Evolutionary conservation across 2,797 vertebrate species (phyloP), one percentile per base, ranked within the genome.

Genomic region (Muraenolepis orangiensis): DNA sequence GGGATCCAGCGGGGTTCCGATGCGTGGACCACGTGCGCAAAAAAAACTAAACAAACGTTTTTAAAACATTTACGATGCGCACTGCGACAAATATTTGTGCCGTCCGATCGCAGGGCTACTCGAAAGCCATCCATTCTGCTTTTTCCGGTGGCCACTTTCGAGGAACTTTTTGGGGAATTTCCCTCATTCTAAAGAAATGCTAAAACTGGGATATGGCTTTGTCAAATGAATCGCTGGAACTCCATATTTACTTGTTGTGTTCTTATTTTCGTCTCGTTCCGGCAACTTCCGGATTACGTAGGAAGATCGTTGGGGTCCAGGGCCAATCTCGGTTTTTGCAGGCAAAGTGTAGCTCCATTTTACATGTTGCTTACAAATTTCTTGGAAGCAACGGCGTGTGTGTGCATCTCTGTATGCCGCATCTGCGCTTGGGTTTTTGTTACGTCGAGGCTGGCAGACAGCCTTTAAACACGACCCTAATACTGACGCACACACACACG

Each of bases 1-100:
- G 20, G 12, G 42, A 20, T 18, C 18, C 16, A 18, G 18, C 3
- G 42, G 11, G 12, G 42, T 18, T 16, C 40, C 5, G 42, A 4
- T 16, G 16, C 42, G 42, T 18, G 42, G 42, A 23, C 51, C 7
- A 6, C 20, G 46, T 57, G 51, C 1, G 5, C 5, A 5, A 6
- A 23, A 10, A 23, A 8, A n/a, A n/a, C n/a, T n/a, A n/a, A n/a
- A n/a, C n/a, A 51, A 51, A 20, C 16, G 16, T 6, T 57, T 57
- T 57, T 57, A 57, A 57, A 57, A 57, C 51, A 23, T 57, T 57
- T 57, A 57, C 51, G 51, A 57, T n/a, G 51, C 51, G 51, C 51
- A 57, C 18, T 57, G 51, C 51, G 51, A 57, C 51, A 57, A 57
- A 57, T 57, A 57, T 57, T 57, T 8, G 20, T 8, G 51, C 51